Base-by-base conservation (phyloP, 2,797 vertebrate genomes). In the Etheostoma perlongum region DNA sequence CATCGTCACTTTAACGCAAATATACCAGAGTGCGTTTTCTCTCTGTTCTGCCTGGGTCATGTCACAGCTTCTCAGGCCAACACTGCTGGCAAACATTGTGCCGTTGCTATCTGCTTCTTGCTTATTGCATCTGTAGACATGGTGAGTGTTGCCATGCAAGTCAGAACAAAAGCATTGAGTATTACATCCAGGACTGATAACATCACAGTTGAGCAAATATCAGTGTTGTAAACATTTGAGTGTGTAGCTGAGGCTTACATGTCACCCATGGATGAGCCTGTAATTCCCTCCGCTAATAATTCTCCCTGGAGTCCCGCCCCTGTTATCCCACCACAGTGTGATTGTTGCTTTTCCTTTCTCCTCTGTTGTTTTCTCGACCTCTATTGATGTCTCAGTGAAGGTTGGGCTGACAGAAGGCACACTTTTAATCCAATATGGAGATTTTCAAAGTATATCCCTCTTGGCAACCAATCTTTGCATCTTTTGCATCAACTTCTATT, bases 201-300 rank as follows among this genome's bases (percentile, higher is more conserved):
- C 80, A 92, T 93, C 89, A 51, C 71, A 46, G 61, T 88, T 85
- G 84, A 84, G 85, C 85, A 90, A 92, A 94, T 92, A 90, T 90
- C 84, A 85, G 76, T 70, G 83, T 67, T 89, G 90, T 92, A 91
- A 92, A 94, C 91, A 92, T 90, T 91, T 87, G 90, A 92, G 87
- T 83, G 88, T 76, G 79, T 47, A 25, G 85, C 84, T 53, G 78
- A 69, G 85, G 89, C 89, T 92, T 92, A 94, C 91, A 92, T 80
- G 90, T 92, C 86, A 92, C 88, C 89, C 93, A 88, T 88, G 89
- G 88, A 93, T 91, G 91, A 93, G 90, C 85, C 84, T 88, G 86
- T 92, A 91, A 92, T 90, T 91, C 89, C 80, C 83, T 71, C 76
- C 6, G 62, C 85, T 86, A 91, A 84, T 89, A 82, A 88, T 83